Conservation (phyloP, 2,888 invertebrate species). For the Patella caerulea region DNA sequence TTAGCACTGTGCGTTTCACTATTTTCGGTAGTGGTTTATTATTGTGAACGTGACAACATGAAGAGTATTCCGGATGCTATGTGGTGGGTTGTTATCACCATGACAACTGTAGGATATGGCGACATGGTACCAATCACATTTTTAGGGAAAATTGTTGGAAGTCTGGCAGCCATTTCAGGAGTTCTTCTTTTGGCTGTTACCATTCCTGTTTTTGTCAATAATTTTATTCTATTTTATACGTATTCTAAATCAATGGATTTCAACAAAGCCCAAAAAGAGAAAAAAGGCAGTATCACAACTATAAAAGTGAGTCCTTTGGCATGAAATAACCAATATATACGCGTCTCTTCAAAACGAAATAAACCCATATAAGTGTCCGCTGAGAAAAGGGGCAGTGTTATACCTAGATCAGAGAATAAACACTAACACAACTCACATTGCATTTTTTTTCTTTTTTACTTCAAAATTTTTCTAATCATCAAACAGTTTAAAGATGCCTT, state of each 20-base stretch:
- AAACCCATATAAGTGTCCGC: no score
- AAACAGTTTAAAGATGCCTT: no score
- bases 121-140: slow-evolving; percentile 52
- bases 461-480: no score
- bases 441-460: no score
- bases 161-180: slow-evolving; percentile 53
- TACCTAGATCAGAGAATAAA: no score
- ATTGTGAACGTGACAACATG: slow-evolving; percentile 51
- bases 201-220: slow-evolving; percentile 64
- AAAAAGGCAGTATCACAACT: background rate
- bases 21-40: slow-evolving; percentile 57
- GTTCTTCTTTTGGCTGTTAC: slow-evolving; percentile 59
- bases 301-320: background rate
- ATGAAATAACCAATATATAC: no score
- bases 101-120: slow-evolving; percentile 66
- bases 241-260: slow-evolving; percentile 3
- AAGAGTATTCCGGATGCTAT: slow-evolving; percentile 56
- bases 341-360: no score
- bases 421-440: no score
- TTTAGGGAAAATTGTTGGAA: slow-evolving; percentile 50
- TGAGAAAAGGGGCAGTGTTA: no score
- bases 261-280: background rate
- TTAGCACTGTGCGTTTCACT: slow-evolving; percentile 55
- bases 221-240: slow-evolving; percentile 59
- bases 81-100: slow-evolving; percentile 64